phyloP scores from a whole-genome alignment of 1,140 invertebrate genomes.

The Monomorium pharaonis region DNA sequence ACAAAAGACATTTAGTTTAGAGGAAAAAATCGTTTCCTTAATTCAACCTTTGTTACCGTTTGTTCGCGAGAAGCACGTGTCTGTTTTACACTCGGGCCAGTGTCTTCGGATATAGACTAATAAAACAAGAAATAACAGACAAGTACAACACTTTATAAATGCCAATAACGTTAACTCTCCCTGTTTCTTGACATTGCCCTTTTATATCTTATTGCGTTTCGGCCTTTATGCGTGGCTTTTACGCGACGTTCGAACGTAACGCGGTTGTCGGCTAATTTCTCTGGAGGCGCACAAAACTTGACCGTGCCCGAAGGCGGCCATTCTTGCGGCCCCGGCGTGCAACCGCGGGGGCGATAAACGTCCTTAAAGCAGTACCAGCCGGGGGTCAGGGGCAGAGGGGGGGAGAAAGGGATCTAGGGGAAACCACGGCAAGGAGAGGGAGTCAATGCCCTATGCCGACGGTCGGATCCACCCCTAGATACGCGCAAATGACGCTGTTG shows the following conservation, averaged over 20 bases:
- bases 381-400: not conserved
- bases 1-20: not conserved
- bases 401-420: slow-evolving; percentile 11
- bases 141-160: not conserved
- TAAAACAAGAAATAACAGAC: not conserved
- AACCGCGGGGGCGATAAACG: slow-evolving; percentile 33
- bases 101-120: not conserved
- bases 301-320: slow-evolving; percentile 23
- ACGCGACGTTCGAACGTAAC: not conserved
- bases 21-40: not conserved
- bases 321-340: slow-evolving; percentile 30
- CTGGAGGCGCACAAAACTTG: slow-evolving; percentile 58
- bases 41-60: not conserved
- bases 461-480: slow-evolving; percentile 73
- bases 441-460: slow-evolving; percentile 66
- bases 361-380: slow-evolving; percentile 42
- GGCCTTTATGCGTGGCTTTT: not conserved
- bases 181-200: not conserved
- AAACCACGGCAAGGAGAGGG: slow-evolving; percentile 40
- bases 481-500: slow-evolving; percentile 79
- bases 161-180: not conserved
- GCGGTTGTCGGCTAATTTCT: slow-evolving; percentile 51
- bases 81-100: not conserved
- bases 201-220: slow-evolving; percentile 12
- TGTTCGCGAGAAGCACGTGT: not conserved